Percentiles rank a stretch among this genome's conserved stretches.
Evolutionary conservation across 1,140 invertebrate species (phyloP).

Genomic region (Tribolium madens): DNA sequence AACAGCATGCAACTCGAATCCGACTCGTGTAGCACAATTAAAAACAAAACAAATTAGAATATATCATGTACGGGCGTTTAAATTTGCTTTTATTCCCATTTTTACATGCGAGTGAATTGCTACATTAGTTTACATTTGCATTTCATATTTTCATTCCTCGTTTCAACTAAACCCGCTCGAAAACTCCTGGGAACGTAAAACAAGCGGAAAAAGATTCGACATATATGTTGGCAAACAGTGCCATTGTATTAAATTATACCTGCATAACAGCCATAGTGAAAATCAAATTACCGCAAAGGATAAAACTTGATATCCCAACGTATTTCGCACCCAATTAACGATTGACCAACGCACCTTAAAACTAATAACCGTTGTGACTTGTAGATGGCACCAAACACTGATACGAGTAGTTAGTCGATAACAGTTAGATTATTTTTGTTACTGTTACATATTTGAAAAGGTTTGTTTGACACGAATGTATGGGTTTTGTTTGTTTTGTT

Average conservation of each 20-base stretch:
- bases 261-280: slow-evolving; percentile 32
- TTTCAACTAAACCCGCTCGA: slow-evolving; percentile 31
- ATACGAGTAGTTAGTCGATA: neutral
- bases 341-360: neutral
- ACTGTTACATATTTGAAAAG: neutral
- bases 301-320: neutral
- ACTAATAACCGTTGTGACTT: no score
- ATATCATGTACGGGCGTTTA: slow-evolving; percentile 24
- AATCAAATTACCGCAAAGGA: slow-evolving; percentile 42
- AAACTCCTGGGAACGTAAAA: slow-evolving; percentile 44
- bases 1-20: neutral
- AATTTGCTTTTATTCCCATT: slow-evolving; percentile 36
- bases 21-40: neutral
- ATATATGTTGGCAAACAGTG: slow-evolving; percentile 45
- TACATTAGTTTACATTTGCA: slow-evolving; percentile 52
- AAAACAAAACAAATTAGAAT: slow-evolving; percentile 18
- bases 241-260: slow-evolving; percentile 45
- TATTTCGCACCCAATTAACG: neutral
- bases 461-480: neutral
- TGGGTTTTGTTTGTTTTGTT: neutral
- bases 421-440: neutral
- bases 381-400: no score
- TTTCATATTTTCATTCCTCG: slow-evolving; percentile 46
- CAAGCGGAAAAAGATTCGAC: slow-evolving; percentile 51
- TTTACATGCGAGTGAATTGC: slow-evolving; percentile 46